phyloP scores from a whole-genome alignment of 2,888 invertebrate species.

The Zhuqinia jingwanae region DNA sequence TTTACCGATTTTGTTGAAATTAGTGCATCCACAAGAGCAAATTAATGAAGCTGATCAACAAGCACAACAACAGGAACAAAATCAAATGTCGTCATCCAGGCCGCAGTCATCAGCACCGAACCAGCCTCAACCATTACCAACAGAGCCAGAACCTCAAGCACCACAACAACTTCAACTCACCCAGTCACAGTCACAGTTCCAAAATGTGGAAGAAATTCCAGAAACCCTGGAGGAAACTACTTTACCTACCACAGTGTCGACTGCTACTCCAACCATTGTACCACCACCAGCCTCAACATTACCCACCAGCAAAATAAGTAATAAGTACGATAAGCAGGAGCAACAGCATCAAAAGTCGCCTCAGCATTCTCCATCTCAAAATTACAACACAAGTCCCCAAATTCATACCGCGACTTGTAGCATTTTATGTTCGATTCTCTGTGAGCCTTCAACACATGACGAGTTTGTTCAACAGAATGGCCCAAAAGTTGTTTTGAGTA shows the following conservation, averaged over 20 bases:
- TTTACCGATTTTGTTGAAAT: slow-evolving; percentile 52
- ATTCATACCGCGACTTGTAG: slow-evolving; percentile 66
- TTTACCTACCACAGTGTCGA: background rate
- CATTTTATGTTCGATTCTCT: slow-evolving; percentile 71
- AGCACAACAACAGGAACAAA: background rate
- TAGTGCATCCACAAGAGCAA: slow-evolving; percentile 11
- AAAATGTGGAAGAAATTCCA: too few relatives aligned
- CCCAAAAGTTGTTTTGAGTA: slow-evolving; percentile 54
- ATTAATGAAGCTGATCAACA: background rate
- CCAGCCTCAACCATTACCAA: too few relatives aligned
- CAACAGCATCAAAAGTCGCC: too few relatives aligned
- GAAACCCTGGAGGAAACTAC: too few relatives aligned
- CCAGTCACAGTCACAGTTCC: too few relatives aligned
- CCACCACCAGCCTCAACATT: background rate
- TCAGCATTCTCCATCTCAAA: background rate
- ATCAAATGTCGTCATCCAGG: background rate
- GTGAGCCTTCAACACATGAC: slow-evolving; percentile 62
- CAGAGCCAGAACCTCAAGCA: too few relatives aligned
- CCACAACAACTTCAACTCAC: too few relatives aligned
- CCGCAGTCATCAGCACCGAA: too few relatives aligned
- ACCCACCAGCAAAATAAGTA: background rate
- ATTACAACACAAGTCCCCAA: slow-evolving; percentile 30
- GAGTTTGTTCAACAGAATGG: slow-evolving; percentile 71
- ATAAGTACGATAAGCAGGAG: too few relatives aligned
- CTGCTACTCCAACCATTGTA: background rate